These are phyloP conservation scores for Podarcis lilfordi DNA, from an alignment of 2,797 vertebrate genomes.

Conservation along the genomic window DNA sequence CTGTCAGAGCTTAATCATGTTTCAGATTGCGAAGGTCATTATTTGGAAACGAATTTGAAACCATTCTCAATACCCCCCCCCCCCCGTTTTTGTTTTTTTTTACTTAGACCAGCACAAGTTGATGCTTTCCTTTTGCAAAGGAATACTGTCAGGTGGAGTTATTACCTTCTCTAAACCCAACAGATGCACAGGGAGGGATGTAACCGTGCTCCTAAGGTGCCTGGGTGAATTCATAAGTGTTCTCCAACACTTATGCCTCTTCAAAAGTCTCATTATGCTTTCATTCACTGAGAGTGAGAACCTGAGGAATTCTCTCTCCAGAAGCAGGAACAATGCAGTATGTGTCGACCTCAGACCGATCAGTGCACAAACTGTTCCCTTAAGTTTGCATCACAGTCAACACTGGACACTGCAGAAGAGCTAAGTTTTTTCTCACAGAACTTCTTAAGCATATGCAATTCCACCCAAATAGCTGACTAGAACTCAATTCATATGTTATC, in stretches of 20 bases:
- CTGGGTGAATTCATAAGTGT: not conserved
- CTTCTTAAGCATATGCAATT: not conserved
- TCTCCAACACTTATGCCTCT: not conserved
- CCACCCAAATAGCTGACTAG: not conserved
- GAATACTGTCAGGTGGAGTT: not conserved
- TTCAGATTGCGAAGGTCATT: not conserved
- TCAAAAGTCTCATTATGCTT: not conserved
- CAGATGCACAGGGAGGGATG: not conserved
- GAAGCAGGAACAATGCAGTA: not conserved
- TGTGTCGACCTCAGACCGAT: not conserved
- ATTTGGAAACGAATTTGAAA: not conserved
- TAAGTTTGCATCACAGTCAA: not conserved
- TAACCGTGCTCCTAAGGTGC: not conserved
- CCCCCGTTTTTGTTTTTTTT: too few relatives aligned
- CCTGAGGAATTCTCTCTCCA: not conserved
- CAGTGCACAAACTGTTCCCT: not conserved
- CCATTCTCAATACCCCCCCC: too few relatives aligned
- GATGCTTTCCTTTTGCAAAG: not conserved
- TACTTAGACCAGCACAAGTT: not conserved
- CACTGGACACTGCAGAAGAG: not conserved
- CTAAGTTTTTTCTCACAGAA: not conserved
- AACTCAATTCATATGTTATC: not conserved
- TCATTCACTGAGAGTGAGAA: not conserved
- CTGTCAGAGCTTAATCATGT: not conserved
- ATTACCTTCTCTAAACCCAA: not conserved